Evolutionary conservation across 30 jellyfish, hydroid and myxozoan species (phyloP).

Genomic region (Aurelia aurita): DNA sequence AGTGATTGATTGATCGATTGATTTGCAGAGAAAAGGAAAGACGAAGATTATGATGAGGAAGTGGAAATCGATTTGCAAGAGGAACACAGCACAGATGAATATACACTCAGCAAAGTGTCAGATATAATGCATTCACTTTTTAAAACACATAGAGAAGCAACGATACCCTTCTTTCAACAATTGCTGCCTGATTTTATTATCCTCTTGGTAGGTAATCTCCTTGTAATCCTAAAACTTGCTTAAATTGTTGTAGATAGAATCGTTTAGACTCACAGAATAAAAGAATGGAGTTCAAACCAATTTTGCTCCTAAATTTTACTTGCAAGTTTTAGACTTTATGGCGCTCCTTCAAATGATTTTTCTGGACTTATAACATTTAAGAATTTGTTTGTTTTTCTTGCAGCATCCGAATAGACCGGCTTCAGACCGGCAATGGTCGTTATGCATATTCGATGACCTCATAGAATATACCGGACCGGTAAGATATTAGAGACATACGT

Average conservation of each 20-base stretch:
- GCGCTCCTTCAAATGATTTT: no score
- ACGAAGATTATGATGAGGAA: slow-evolving; percentile 94
- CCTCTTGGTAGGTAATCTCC: slow-evolving; percentile 68
- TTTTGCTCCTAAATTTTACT: no score
- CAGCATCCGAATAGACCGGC: slow-evolving; percentile 95
- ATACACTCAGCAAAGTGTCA: slow-evolving; percentile 90
- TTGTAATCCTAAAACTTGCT: no score
- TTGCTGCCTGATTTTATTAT: slow-evolving; percentile 85
- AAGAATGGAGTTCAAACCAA: no score
- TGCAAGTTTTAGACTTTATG: no score
- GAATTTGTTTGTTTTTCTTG: not conserved
- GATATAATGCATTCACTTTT: slow-evolving; percentile 96
- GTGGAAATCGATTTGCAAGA: slow-evolving; percentile 90
- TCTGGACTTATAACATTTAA: no score
- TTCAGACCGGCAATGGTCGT: slow-evolving; percentile 98
- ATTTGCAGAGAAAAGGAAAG: slow-evolving; percentile 79
- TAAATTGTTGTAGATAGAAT: no score
- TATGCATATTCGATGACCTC: slow-evolving; percentile 95
- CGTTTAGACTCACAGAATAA: no score
- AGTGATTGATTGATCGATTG: not conserved
- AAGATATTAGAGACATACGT: not conserved
- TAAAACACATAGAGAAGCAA: slow-evolving; percentile 89
- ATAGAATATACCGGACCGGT: slow-evolving; percentile 98
- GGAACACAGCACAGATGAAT: slow-evolving; percentile 97
- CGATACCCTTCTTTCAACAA: slow-evolving; percentile 90